Base-by-base conservation (phyloP, 2,797 vertebrate species). In the Notoglanidium macrostoma region DNA sequence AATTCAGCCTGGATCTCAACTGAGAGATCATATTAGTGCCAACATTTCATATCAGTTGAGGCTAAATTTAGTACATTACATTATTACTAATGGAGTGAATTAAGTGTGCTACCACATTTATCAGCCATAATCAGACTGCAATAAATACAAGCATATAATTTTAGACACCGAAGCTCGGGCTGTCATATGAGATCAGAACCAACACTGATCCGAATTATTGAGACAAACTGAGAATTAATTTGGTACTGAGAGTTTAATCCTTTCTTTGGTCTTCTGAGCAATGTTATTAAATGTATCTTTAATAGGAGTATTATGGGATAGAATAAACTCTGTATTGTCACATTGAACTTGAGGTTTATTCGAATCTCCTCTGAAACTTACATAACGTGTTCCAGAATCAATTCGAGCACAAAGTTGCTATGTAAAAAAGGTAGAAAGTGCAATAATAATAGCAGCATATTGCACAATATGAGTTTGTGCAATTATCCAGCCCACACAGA, bases 401-500 rank as follows among this genome's bases (percentile, higher is more conserved):
- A 15, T 12, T 70, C 4, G 35, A 46, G 59, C 19, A 7, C 12
- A 49, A 49, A 5, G n/a, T 49, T 32, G 9, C 44, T 49, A 44
- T 21, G 9, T 40, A 14, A 5, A 40, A 49, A 80, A 17, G 2
- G 9, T 65, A 40, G 65, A 12, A 51, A 29, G 46, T 51, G 15
- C 26, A 65, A 51, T 32, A 11, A 67, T 44, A 63, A n/a, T 21
- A 21, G 76, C 35, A 55, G 51, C 23, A 63, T 67, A 82, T 67
- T 67, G 44, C 15, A 32, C 44, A 82, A 84, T 59, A 81, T 17
- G 46, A 84, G 70, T 21, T 68, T 23, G 83, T 59, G 21, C 26
- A 49, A n/a, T 61, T 19, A 79, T 65, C 32, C 61, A 72, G 74
- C 51, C 82, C 82, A 59, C 86, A 78, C 80, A 83, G 57, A 29